Evolutionary conservation across 2,113 vertebrate genomes (phyloP), one percentile per base, ranked within the genome.

Genomic region (Vulpes vulpes): DNA sequence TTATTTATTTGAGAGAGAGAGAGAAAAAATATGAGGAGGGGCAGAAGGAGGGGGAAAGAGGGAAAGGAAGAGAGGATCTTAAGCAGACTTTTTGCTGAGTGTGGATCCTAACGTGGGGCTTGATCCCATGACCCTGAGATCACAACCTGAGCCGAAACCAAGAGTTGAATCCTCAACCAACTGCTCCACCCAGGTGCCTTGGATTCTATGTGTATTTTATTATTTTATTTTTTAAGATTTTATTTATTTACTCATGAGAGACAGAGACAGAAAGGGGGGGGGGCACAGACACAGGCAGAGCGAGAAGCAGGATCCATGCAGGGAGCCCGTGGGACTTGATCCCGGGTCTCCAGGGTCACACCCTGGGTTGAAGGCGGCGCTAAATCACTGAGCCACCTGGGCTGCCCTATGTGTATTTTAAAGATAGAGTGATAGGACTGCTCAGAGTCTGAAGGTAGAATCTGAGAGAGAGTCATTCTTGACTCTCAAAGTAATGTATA

Each of bases 401-500:
- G 43, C 43, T 43, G 43, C 43, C 43, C 43, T 43, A 43, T 43
- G 43, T 43, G 43, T 43, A 43, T 67, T 88, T 88, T 55, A 94
- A 88, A 88, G 51, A 51, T n/a, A 74, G 64, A 80, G 53, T 57
- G 69, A 89, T 8, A 90, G 51, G 59, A 91, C 15, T 62, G 82
- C 30, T 55, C 27, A 88, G 6, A 91, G 87, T 60, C 25, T 87
- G n/a, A 73, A 71, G 25, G 43, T 15, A 92, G n/a, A 92, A n/a
- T 49, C 81, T 17, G 57, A 57, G 35, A 81, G 55, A 57, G n/a
- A 78, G 84, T 82, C 49, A 74, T 57, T 27, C 74, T 82, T 51
- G 76, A 88, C 35, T 80, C 62, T 92, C 32, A 62, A 82, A 76
- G 67, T 90, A 55, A 85, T 62, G 71, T 25, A 79, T 14, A 95